Percentiles rank a stretch among this genome's conserved stretches.
phyloP scores from a whole-genome alignment of 2,888 invertebrate species.

The Pristionchus entomophagus region DNA sequence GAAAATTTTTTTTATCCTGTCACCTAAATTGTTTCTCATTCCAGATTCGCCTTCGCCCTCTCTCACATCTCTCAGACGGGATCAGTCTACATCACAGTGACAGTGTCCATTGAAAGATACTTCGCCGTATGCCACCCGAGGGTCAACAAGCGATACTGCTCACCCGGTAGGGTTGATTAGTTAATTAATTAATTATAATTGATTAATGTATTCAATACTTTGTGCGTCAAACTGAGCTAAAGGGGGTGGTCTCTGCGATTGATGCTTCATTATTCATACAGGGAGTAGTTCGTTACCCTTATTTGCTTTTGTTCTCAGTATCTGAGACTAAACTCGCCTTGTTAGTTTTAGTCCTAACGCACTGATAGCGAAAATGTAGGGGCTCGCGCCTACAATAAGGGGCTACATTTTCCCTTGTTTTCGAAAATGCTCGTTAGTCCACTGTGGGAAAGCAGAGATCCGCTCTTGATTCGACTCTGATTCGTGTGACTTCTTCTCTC shows the following conservation, averaged over 20 bases:
- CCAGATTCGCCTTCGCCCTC: conserved; percentile 69
- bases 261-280: too few species aligned
- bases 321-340: too few species aligned
- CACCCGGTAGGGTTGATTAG: conserved; percentile 53
- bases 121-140: conserved; percentile 70
- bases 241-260: too few species aligned
- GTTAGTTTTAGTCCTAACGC: conserved; percentile 14
- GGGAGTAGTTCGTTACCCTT: too few species aligned
- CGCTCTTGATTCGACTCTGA: neutral
- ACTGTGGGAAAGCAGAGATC: neutral
- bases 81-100: conserved; percentile 70
- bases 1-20: too few species aligned
- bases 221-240: too few species aligned
- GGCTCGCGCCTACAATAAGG: neutral
- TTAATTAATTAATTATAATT: too few species aligned
- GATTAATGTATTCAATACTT: too few species aligned
- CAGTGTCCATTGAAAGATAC: conserved; percentile 73
- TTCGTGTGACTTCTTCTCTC: neutral
- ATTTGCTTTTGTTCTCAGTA: too few species aligned
- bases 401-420: neutral
- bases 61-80: conserved; percentile 74
- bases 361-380: neutral
- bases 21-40: neutral
- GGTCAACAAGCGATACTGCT: conserved; percentile 62
- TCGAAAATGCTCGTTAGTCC: neutral